phyloP scores from a whole-genome alignment of 2,797 vertebrate genomes.

The Rhynchotus rufescens region DNA sequence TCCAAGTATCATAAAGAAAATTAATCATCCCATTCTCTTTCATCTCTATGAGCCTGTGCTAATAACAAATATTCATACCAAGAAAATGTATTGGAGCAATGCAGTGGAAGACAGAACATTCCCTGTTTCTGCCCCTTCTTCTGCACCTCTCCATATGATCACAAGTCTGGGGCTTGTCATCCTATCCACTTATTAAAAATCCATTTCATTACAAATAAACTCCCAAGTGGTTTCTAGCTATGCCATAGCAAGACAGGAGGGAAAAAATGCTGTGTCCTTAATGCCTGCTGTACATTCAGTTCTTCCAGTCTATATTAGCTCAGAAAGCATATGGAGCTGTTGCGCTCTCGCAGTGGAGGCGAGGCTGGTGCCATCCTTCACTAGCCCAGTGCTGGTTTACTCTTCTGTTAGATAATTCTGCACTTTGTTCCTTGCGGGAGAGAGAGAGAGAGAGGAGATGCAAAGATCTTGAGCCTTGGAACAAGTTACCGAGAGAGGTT shows the following conservation, averaged over 20 bases:
- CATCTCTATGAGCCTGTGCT: neutral
- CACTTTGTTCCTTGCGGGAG: neutral
- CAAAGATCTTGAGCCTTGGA: neutral
- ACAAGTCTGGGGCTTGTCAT: neutral
- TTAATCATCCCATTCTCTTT: neutral
- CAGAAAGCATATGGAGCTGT: conserved; percentile 3
- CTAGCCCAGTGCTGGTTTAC: too few relatives aligned
- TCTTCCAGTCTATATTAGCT: neutral
- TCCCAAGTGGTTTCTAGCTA: neutral
- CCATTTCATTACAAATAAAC: neutral
- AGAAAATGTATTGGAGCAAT: neutral
- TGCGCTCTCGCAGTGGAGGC: neutral
- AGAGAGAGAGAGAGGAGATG: neutral
- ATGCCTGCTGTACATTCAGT: neutral
- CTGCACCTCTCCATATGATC: neutral
- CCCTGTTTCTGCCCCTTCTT: neutral
- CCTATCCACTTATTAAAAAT: neutral
- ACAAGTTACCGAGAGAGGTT: too few relatives aligned
- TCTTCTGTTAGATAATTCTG: neutral
- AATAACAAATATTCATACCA: neutral
- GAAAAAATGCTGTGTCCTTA: neutral
- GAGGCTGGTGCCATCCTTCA: neutral
- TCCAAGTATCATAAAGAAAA: neutral
- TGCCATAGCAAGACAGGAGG: neutral
- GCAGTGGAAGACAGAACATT: neutral